Conservation (phyloP, 1,140 invertebrate species). For the Musca domestica region DNA sequence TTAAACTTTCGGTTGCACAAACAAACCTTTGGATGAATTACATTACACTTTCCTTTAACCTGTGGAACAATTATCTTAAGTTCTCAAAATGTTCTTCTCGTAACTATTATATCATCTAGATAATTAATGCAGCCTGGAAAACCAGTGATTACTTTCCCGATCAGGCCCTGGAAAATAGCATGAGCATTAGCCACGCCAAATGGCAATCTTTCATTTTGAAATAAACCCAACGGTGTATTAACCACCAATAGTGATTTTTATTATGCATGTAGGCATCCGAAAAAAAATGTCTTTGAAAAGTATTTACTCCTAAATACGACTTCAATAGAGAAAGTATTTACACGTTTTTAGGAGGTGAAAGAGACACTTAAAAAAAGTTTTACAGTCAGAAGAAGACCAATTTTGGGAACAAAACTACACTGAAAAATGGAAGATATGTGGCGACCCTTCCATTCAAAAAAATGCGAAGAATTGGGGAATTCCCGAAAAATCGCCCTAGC, state of each 20-base stretch:
- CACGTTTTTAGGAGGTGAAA: no score
- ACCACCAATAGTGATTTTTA: constrained; percentile 1
- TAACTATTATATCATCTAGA: background rate
- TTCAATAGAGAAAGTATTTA: no score
- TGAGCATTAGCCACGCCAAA: constrained; percentile 14
- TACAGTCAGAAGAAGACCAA: no score
- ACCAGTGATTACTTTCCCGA: background rate
- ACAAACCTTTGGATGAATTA: constrained; percentile 14
- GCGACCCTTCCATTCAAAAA: no score
- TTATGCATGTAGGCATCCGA: constrained; percentile 22
- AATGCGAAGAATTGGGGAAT: no score
- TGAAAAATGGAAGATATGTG: no score
- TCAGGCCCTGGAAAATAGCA: constrained; percentile 13
- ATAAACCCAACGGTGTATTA: constrained; percentile 19
- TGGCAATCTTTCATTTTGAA: background rate
- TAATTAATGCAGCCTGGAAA: background rate
- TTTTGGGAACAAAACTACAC: no score
- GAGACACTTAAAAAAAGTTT: no score
- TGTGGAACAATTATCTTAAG: no score
- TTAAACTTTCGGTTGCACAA: constrained; percentile 3
- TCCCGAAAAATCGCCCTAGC: no score
- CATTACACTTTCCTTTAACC: no score
- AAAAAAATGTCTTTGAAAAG: constrained; percentile 20
- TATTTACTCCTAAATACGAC: no score
- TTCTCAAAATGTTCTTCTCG: background rate